Conservation (phyloP, 2,797 vertebrate genomes). For the Gymnothorax javanicus region DNA sequence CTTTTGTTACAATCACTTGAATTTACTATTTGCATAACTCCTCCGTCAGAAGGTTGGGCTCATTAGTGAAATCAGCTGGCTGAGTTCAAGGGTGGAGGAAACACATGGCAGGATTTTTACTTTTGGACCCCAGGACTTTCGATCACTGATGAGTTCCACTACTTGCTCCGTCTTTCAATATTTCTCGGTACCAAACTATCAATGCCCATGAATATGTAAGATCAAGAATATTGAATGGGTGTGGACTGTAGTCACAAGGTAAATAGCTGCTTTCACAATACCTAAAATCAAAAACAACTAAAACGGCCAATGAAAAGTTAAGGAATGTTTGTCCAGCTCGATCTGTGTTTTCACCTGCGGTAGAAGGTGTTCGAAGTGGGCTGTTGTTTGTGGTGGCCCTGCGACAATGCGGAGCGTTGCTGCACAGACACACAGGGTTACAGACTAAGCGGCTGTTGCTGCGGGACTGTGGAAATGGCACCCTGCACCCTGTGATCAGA, state of each 20-base stretch:
- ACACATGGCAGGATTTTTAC: no score
- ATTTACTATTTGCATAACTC: no score
- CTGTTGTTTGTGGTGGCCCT: background rate
- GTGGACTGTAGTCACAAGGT: background rate
- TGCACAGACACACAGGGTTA: background rate
- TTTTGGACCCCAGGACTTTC: no score
- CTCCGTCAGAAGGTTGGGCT: no score
- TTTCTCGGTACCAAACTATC: no score
- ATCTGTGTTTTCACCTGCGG: background rate
- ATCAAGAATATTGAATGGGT: no score
- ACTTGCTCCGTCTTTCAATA: no score
- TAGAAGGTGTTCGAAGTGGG: background rate
- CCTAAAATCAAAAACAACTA: background rate
- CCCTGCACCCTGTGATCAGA: conserved; percentile 30
- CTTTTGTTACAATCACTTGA: no score
- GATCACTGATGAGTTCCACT: no score
- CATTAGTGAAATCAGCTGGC: no score
- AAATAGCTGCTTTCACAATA: background rate
- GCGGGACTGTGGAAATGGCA: background rate
- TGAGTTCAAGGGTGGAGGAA: no score
- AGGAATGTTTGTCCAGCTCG: background rate
- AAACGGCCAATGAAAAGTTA: background rate
- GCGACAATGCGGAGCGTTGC: background rate
- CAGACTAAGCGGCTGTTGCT: background rate
- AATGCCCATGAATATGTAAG: no score